Percentiles rank a stretch among this genome's conserved stretches.
Evolutionary conservation across 2,113 vertebrate species (phyloP).

Genomic region (Trachemys scripta): DNA sequence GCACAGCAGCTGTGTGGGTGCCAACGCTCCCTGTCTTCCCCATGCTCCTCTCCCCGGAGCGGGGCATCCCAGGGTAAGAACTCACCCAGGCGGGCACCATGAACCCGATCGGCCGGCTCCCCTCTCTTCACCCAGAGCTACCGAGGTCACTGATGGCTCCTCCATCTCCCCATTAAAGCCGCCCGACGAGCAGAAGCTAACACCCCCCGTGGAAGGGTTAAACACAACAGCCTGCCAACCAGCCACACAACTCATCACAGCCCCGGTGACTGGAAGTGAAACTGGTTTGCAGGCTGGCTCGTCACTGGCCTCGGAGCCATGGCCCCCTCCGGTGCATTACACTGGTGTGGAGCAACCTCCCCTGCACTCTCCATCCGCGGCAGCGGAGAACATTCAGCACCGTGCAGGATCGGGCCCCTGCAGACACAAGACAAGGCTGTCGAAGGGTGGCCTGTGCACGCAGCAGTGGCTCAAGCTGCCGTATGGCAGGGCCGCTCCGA

Average conservation of each 20-base stretch:
- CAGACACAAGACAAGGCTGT: neutral
- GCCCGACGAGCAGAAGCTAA: neutral
- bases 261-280: neutral
- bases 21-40: neutral
- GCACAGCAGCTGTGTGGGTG: neutral
- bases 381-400: neutral
- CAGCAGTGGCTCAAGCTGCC: neutral
- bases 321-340: neutral
- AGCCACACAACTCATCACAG: neutral
- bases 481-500: neutral
- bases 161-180: neutral
- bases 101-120: neutral
- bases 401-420: neutral
- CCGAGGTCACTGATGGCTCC: slow-evolving; percentile 43
- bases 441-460: neutral
- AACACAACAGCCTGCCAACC: neutral
- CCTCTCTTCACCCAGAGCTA: neutral
- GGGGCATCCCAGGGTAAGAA: slow-evolving; percentile 10
- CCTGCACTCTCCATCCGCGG: neutral
- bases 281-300: neutral
- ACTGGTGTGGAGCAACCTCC: accelerated
- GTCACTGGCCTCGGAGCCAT: accelerated
- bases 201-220: neutral
- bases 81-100: slow-evolving; percentile 3
- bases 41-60: neutral